Conservation (phyloP, 2,888 invertebrate species). For the Heterodera filipjevi region DNA sequence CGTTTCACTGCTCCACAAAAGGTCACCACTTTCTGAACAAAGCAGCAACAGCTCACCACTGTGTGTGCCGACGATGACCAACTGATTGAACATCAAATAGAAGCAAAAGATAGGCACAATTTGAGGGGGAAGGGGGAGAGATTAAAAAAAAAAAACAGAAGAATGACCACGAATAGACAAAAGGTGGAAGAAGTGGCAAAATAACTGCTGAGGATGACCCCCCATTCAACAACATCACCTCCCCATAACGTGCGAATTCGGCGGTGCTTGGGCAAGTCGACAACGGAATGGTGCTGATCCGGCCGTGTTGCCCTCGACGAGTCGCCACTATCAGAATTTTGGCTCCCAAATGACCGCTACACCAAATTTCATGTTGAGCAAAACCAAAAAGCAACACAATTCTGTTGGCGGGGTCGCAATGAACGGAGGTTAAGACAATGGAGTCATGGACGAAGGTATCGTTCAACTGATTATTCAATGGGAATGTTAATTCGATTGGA, state of each 20-base stretch:
- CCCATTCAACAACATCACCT: constrained; percentile 30
- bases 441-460: neutral
- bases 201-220: too few species aligned
- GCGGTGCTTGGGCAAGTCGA: constrained; percentile 41
- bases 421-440: constrained; percentile 14
- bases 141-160: too few species aligned
- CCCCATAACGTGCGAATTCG: constrained; percentile 41
- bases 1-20: constrained; percentile 40
- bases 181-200: too few species aligned
- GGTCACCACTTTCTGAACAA: constrained; percentile 34
- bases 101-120: neutral
- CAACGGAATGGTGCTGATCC: constrained; percentile 34
- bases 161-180: too few species aligned
- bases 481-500: neutral
- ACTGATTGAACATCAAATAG: constrained; percentile 2
- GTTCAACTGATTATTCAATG: neutral
- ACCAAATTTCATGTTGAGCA: constrained; percentile 44
- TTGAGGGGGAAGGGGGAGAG: too few species aligned
- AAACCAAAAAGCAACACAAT: constrained; percentile 45
- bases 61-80: constrained; percentile 43
- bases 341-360: constrained; percentile 35
- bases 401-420: constrained; percentile 23
- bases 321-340: constrained; percentile 3
- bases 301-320: constrained; percentile 16
- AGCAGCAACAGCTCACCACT: constrained; percentile 42